These are phyloP conservation scores for Pogonomyrmex californicus DNA, from an alignment of 1,140 invertebrate genomes.

Conservation along the genomic window DNA sequence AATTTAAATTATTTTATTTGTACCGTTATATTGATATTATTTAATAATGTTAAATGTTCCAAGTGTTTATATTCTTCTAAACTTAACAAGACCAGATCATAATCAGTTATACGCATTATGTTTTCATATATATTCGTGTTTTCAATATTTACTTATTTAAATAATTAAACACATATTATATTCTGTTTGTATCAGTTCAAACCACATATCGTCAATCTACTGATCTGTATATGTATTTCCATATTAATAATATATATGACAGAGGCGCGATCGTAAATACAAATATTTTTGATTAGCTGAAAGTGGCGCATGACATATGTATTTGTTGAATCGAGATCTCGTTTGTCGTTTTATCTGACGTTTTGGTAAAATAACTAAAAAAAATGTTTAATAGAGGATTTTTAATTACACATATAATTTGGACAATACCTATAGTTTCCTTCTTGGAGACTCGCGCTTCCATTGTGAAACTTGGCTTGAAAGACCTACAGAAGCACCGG, in stretches of 20 bases:
- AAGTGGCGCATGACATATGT: background rate
- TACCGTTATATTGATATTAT: conserved; percentile 1
- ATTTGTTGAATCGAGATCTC: background rate
- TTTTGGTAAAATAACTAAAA: background rate
- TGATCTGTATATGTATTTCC: background rate
- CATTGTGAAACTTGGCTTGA: conserved; percentile 58
- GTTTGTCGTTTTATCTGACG: background rate
- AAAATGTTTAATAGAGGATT: conserved; percentile 18
- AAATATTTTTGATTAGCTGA: conserved; percentile 45
- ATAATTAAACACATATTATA: conserved; percentile 34
- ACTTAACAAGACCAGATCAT: conserved; percentile 10
- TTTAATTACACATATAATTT: conserved; percentile 59
- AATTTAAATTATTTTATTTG: background rate
- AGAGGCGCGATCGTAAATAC: conserved; percentile 8
- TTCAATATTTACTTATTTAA: conserved; percentile 36
- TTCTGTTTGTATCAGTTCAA: conserved; percentile 23
- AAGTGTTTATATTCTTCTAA: conserved; percentile 14
- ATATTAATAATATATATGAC: conserved; percentile 28
- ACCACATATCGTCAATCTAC: background rate
- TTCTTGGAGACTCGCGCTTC: conserved; percentile 25
- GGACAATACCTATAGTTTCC: conserved; percentile 36
- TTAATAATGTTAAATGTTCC: background rate
- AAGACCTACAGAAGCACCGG: conserved; percentile 51
- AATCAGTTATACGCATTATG: conserved; percentile 11
- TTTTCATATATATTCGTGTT: conserved; percentile 10